phyloP scores from a whole-genome alignment of 2,797 vertebrate species.

The Tadarida brasiliensis region DNA sequence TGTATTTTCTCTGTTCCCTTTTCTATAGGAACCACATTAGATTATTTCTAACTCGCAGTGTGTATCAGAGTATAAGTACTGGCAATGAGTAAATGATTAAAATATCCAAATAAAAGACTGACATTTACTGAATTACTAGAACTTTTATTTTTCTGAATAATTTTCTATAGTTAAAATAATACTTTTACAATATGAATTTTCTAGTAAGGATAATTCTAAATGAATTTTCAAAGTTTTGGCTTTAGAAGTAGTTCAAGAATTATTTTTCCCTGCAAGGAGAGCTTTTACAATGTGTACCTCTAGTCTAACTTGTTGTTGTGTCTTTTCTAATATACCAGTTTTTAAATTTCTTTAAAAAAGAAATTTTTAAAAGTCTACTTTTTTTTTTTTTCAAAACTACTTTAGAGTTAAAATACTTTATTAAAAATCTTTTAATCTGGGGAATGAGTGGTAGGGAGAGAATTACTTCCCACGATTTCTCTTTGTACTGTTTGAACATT shows the following conservation, averaged over 20 bases:
- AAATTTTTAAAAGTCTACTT: no score
- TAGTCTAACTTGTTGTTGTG: neutral
- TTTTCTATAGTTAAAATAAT: conserved; percentile 54
- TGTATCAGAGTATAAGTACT: neutral
- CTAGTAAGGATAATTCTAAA: conserved; percentile 27
- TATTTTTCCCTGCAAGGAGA: neutral
- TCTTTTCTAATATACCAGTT: neutral
- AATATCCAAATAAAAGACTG: conserved; percentile 36
- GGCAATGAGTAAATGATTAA: neutral
- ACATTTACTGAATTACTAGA: no score
- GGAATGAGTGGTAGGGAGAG: neutral
- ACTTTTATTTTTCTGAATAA: no score
- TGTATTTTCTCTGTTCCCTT: conserved; percentile 13
- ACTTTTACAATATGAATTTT: conserved; percentile 40
- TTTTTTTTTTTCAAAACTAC: neutral
- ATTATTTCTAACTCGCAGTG: neutral
- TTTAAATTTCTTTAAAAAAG: no score
- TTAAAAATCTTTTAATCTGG: conserved; percentile 41
- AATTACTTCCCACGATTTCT: neutral
- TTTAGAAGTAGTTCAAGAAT: conserved; percentile 6
- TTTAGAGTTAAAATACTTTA: conserved; percentile 38
- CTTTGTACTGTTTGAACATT: neutral
- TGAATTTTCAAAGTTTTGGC: neutral
- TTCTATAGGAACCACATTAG: neutral
- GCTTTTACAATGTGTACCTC: neutral